Base-by-base conservation (phyloP, 1,140 invertebrate species). In the Coptotermes formosanus region DNA sequence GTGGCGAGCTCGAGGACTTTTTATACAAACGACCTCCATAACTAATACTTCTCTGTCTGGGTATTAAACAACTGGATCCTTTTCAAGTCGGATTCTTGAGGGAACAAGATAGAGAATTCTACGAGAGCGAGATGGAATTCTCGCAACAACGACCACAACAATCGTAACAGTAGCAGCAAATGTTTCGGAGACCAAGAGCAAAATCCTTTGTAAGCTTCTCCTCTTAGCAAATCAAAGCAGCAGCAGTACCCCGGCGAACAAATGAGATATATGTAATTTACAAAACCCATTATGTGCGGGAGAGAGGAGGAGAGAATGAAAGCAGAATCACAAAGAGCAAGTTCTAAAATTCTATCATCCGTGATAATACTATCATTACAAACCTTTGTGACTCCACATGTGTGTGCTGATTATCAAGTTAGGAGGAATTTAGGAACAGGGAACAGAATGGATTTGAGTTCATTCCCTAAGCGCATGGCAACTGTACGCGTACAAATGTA, bases 261-360 rank as follows among this genome's bases (percentile, higher is more conserved):
- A 75, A 75, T 75, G 64, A 75, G 64, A 75, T 75, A 75, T 75
- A 75, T 75, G 64, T 75, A 75, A 75, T 75, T 75, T 30, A 75
- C 64, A 75, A 30, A 75, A 75, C 64, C 64, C n/a, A 75, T 75
- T 75, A 75, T 30, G 64, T 55, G 52, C 52, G 19, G 52, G 19
- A 16, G 45, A 48, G 45, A 48, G 45, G 45, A 48, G 9, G 45
- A 16, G 52, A 21, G 52, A 55, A 55, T 55, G 52, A 55, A 21
- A 55, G 16, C 14, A 4, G 16, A 16, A 12, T 30, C 64, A 75
- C 64, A 75, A 75, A 75, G 64, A 75, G 64, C 25, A 75, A 75
- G 25, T 75, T 75, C 64, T 75, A 75, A 75, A 75, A 75, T 75
- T 75, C 64, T 75, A 75, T 75, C 64, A 75, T 75, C 64, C 64